Percentiles rank a stretch among this genome's conserved stretches.
phyloP scores from a whole-genome alignment of 2,888 invertebrate genomes.

The Nomada ruficornis region DNA sequence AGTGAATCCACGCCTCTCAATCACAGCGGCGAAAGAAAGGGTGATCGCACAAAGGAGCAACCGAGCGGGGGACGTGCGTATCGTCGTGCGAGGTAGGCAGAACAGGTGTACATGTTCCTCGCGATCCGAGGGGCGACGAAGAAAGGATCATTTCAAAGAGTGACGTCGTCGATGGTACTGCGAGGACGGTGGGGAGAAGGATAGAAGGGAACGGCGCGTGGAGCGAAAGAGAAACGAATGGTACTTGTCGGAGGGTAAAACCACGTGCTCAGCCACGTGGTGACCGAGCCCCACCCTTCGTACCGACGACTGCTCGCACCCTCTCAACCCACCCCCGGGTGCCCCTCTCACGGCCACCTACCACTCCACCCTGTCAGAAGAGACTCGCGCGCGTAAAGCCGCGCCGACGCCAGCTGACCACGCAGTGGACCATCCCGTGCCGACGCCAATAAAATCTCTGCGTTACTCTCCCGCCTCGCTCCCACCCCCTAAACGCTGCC shows the following conservation, averaged over 20 bases:
- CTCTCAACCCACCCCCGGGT: constrained; percentile 65
- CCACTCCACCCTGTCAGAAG: constrained; percentile 68
- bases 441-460: constrained; percentile 75
- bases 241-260: constrained; percentile 73
- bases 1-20: constrained; percentile 1
- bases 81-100: constrained; percentile 4
- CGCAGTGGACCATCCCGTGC: constrained; percentile 81
- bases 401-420: constrained; percentile 83
- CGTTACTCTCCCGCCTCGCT: constrained; percentile 68
- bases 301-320: constrained; percentile 68
- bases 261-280: constrained; percentile 83
- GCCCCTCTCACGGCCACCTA: constrained; percentile 64
- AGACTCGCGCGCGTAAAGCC: constrained; percentile 69
- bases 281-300: constrained; percentile 75
- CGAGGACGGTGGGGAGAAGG: not conserved
- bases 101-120: constrained; percentile 19
- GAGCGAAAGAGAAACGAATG: constrained; percentile 58
- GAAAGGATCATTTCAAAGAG: constrained; percentile 14
- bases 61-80: not conserved
- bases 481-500: constrained; percentile 56
- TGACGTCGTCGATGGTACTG: constrained; percentile 17
- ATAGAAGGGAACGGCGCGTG: not conserved
- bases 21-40: constrained; percentile 14
- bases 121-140: not conserved
- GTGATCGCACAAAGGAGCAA: constrained; percentile 22